Conservation (phyloP, 2,113 vertebrate species). For the Perca fluviatilis region DNA sequence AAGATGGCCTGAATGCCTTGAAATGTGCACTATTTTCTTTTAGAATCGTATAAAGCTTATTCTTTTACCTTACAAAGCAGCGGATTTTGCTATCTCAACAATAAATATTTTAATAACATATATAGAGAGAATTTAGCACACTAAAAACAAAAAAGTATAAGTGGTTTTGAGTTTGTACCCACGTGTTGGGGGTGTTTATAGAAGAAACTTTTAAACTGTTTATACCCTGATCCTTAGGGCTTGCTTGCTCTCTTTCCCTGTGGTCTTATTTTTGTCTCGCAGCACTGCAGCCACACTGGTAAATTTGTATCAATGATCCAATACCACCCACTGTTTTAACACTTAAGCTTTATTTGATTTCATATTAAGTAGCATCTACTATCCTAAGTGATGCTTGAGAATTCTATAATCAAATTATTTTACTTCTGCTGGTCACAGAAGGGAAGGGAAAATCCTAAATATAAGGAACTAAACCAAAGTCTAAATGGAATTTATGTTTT, state of each 20-base stretch:
- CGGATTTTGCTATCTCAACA: conserved; percentile 68
- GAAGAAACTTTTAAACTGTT: conserved; percentile 57
- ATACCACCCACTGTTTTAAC: conserved; percentile 40
- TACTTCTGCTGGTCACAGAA: conserved; percentile 75
- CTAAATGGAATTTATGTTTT: conserved; percentile 56
- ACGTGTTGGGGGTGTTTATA: conserved; percentile 47
- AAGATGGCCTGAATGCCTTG: conserved; percentile 89
- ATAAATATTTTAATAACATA: conserved; percentile 80
- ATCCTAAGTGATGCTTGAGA: conserved; percentile 37
- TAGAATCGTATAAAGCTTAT: conserved; percentile 82
- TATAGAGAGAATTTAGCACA: conserved; percentile 65
- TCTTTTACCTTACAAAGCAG: conserved; percentile 73
- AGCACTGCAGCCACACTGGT: conserved; percentile 47
- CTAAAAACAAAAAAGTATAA: conserved; percentile 36
- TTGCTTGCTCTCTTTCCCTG: conserved; percentile 31
- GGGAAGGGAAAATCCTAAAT: conserved; percentile 50
- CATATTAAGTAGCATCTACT: conserved; percentile 33
- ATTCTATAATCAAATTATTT: conserved; percentile 47
- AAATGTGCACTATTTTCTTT: conserved; percentile 90
- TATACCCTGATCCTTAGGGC: conserved; percentile 59
- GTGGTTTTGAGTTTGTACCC: conserved; percentile 59
- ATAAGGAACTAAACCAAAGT: conserved; percentile 73
- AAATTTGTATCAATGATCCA: conserved; percentile 18
- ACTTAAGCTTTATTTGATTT: conserved; percentile 22
- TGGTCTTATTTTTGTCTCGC: conserved; percentile 53